Conservation (phyloP, 2,888 invertebrate species). For the Alloplasta piceator region DNA sequence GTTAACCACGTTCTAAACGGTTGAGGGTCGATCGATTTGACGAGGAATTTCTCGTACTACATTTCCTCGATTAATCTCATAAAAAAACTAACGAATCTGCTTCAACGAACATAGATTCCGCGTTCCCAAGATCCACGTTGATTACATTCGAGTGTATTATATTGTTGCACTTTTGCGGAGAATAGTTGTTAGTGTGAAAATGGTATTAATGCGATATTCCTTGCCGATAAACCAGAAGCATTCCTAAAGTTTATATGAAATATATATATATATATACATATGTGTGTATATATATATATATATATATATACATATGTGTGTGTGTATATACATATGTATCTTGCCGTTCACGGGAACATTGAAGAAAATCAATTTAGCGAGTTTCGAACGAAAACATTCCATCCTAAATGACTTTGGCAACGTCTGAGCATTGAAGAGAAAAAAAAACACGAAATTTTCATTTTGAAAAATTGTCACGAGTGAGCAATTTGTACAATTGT, state of each 20-base stretch:
- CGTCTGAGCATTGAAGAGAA: conserved; percentile 21
- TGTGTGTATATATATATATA: too few relatives aligned
- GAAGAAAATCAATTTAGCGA: conserved; percentile 35
- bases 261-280: neutral
- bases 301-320: neutral
- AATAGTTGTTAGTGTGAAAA: conserved; percentile 18
- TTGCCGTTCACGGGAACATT: conserved; percentile 55
- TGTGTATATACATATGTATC: conserved; percentile 21
- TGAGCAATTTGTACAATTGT: conserved; percentile 59
- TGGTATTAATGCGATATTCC: conserved; percentile 66
- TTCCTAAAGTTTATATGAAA: conserved; percentile 50
- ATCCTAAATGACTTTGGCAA: conserved; percentile 72
- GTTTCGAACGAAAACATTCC: conserved; percentile 75
- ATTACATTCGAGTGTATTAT: conserved; percentile 42
- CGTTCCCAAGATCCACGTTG: conserved; percentile 35
- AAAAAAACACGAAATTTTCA: conserved; percentile 11
- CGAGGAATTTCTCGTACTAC: neutral
- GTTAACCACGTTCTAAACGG: too few relatives aligned
- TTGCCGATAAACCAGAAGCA: conserved; percentile 66
- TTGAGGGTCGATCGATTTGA: neutral
- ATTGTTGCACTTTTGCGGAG: conserved; percentile 48
- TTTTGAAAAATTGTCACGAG: neutral
- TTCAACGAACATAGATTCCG: conserved; percentile 51
- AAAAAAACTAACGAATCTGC: conserved; percentile 45
- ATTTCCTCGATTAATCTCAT: conserved; percentile 40